These are phyloP conservation scores for Apomyelois bistriatella DNA, from an alignment of 2,888 invertebrate genomes.

Conservation along the genomic window DNA sequence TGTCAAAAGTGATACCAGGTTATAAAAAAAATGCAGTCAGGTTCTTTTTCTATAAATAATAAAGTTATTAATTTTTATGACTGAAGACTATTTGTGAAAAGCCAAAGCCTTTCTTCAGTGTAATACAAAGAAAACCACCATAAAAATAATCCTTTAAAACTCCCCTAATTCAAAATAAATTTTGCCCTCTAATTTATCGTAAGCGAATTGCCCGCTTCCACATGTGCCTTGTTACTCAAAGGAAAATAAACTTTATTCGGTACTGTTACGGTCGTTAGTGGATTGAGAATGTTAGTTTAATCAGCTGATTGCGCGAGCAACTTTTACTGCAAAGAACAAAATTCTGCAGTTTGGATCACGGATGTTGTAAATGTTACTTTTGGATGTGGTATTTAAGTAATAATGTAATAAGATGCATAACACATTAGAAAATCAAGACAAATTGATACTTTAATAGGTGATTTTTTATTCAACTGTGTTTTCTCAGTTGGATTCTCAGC, in stretches of 20 bases:
- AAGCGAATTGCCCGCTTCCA: constrained; percentile 25
- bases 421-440: no score
- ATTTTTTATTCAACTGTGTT: no score
- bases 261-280: constrained; percentile 7
- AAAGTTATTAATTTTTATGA: no score
- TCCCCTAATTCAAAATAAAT: constrained; percentile 38
- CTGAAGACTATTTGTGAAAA: no score
- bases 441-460: no score
- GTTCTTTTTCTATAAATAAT: no score
- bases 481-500: no score
- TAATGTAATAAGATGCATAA: neutral
- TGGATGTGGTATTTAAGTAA: neutral
- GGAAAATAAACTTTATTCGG: constrained; percentile 26
- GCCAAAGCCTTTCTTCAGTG: neutral
- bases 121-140: constrained; percentile 13
- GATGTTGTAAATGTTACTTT: constrained; percentile 16
- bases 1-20: no score
- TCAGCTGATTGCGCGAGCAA: constrained; percentile 50
- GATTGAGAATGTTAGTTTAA: constrained; percentile 30
- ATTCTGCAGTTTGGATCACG: constrained; percentile 39
- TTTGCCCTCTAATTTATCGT: constrained; percentile 41
- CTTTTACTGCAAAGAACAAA: constrained; percentile 59
- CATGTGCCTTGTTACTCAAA: constrained; percentile 16
- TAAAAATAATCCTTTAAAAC: constrained; percentile 17
- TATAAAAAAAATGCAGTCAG: no score